phyloP scores from a whole-genome alignment of 1,140 invertebrate species.

The Mylabris phalerata region DNA sequence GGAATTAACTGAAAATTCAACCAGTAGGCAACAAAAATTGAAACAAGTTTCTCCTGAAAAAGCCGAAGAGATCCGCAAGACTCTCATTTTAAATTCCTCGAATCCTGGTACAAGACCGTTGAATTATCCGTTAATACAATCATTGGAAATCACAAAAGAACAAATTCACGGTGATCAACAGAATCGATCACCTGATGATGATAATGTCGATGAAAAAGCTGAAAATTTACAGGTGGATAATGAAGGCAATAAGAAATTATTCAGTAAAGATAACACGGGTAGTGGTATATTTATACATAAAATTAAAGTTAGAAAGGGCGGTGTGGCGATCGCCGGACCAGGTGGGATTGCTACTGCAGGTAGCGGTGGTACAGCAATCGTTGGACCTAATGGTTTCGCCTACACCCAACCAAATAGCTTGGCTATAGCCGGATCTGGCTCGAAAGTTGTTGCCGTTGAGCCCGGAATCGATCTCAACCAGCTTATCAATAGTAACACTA shows the following conservation, averaged over 20 bases:
- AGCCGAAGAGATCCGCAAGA: neutral
- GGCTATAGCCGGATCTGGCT: slow-evolving; percentile 61
- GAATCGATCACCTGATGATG: slow-evolving; percentile 7
- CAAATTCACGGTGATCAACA: slow-evolving; percentile 18
- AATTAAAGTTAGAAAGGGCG: slow-evolving; percentile 58
- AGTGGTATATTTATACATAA: slow-evolving; percentile 58
- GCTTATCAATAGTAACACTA: slow-evolving; percentile 26
- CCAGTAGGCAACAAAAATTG: slow-evolving; percentile 1
- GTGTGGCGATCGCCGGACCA: slow-evolving; percentile 66
- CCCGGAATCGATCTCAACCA: slow-evolving; percentile 48
- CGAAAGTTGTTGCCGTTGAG: slow-evolving; percentile 55
- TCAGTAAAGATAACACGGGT: slow-evolving; percentile 37
- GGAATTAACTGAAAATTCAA: slow-evolving; percentile 2
- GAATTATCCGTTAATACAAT: neutral
- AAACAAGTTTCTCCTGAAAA: neutral
- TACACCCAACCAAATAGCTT: slow-evolving; percentile 61
- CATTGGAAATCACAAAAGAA: neutral
- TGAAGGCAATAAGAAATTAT: slow-evolving; percentile 29
- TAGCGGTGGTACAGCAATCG: slow-evolving; percentile 64
- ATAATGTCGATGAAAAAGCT: slow-evolving; percentile 20
- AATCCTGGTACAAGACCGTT: neutral
- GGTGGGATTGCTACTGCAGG: slow-evolving; percentile 66
- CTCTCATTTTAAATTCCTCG: neutral
- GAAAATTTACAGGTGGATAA: slow-evolving; percentile 28
- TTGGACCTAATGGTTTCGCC: slow-evolving; percentile 62